Evolutionary conservation across 2,888 invertebrate species (phyloP).

Genomic region (Onchidella celtica): DNA sequence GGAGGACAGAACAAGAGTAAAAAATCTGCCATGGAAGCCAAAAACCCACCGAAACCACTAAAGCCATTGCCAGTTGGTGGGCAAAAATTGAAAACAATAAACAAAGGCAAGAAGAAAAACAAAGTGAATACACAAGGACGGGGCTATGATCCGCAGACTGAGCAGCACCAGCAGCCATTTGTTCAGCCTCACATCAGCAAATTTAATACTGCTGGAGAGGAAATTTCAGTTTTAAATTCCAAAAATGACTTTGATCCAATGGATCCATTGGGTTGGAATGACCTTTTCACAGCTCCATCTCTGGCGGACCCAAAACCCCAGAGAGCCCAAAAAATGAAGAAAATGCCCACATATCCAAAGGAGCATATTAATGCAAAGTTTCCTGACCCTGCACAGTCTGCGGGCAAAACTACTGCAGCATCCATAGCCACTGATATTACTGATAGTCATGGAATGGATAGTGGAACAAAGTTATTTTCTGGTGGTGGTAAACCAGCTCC

Average conservation of each 20-base stretch:
- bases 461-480: no score
- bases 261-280: constrained; percentile 42
- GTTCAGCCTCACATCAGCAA: neutral
- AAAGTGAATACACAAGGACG: no score
- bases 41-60: neutral
- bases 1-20: neutral
- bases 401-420: neutral
- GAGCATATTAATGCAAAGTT: neutral
- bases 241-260: constrained; percentile 16
- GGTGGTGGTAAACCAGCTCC: neutral
- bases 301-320: constrained; percentile 11
- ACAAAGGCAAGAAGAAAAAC: neutral
- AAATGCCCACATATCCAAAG: neutral
- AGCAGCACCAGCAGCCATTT: neutral
- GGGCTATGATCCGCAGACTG: neutral
- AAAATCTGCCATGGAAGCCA: neutral
- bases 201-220: neutral
- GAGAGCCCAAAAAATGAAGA: neutral
- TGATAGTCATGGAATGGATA: no score
- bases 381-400: neutral
- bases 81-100: neutral
- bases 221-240: neutral
- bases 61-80: neutral
- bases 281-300: neutral
- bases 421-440: neutral